phyloP scores from a whole-genome alignment of 1,140 invertebrate genomes.

The Calephelis virginiensis region DNA sequence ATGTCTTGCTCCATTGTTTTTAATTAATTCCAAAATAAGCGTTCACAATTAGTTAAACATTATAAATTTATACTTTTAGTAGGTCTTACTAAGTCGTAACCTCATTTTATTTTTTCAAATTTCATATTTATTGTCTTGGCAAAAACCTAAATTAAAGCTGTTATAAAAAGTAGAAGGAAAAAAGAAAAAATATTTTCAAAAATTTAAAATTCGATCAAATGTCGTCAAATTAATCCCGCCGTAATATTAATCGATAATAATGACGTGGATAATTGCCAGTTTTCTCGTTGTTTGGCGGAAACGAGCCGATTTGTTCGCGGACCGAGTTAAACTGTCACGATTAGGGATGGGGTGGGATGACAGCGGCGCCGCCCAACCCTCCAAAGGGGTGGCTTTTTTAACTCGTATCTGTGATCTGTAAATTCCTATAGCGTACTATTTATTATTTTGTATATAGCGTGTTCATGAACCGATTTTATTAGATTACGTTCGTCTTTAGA shows the following conservation, averaged over 20 bases:
- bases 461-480: background rate
- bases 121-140: background rate
- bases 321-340: constrained; percentile 54
- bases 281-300: constrained; percentile 49
- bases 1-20: constrained; percentile 62
- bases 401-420: constrained; percentile 23
- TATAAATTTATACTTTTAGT: background rate
- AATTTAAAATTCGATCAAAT: background rate
- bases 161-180: constrained; percentile 1
- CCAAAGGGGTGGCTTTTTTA: constrained; percentile 28
- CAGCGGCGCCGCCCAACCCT: constrained; percentile 28
- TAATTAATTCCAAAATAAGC: constrained; percentile 9
- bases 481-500: no score
- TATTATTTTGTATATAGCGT: background rate
- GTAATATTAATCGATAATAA: constrained; percentile 41
- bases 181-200: background rate
- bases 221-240: background rate
- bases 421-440: constrained; percentile 14
- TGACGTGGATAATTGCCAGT: constrained; percentile 45
- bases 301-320: constrained; percentile 58
- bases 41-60: constrained; percentile 6
- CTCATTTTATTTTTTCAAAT: background rate
- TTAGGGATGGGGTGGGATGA: constrained; percentile 35
- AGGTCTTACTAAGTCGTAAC: no score
- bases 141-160: background rate